Base-by-base conservation (phyloP, 2,113 vertebrate species). In the Buteo buteo region DNA sequence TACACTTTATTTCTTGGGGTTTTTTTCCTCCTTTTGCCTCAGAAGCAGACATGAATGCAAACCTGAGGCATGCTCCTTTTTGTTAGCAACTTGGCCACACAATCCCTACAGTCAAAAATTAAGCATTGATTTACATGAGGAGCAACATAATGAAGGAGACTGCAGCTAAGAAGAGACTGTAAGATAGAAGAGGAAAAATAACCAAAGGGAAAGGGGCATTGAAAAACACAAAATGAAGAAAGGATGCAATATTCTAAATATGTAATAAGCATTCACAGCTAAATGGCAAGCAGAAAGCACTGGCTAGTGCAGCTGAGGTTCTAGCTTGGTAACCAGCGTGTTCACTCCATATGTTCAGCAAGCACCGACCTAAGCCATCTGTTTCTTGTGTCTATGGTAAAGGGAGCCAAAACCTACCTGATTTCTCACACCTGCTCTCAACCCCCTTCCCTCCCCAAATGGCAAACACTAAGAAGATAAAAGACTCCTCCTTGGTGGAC, bases 261-360 rank as follows among this genome's bases (percentile, higher is more conserved):
- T 0, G 0, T 19, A 74, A 36, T 28, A 59, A 65, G 40, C 32
- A 64, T 45, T 73, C 86, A 45, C 26, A 89, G 57, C 42, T 73
- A 82, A 87, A 95, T 42, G 66, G 73, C 83, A 94, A 79, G 77
- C 69, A 65, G 80, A 84, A 91, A 95, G 94, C 70, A 82, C 54
- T 57, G 84, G 83, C 61, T 72, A 91, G 45, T n/a, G 54, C 94
- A 95, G 66, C 84, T 82, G 81, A 96, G 91, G 95, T 91, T 94
- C 93, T 80, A 94, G 81, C 89, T 76, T 78, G 49, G 57, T 95
- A 86, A 86, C 74, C 49, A 65, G 6, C 36, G 54, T 64, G 73
- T 78, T 91, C 0, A 0, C 65, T 90, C 88, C 47, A 0, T 91
- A 76, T 87, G 86, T 87, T 76, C 62, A 82, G 58, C 64, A 77